Evolutionary conservation across 1,140 invertebrate genomes (phyloP), one percentile per base, ranked within the genome.

Genomic region (Ptiloglossa arizonensis): DNA sequence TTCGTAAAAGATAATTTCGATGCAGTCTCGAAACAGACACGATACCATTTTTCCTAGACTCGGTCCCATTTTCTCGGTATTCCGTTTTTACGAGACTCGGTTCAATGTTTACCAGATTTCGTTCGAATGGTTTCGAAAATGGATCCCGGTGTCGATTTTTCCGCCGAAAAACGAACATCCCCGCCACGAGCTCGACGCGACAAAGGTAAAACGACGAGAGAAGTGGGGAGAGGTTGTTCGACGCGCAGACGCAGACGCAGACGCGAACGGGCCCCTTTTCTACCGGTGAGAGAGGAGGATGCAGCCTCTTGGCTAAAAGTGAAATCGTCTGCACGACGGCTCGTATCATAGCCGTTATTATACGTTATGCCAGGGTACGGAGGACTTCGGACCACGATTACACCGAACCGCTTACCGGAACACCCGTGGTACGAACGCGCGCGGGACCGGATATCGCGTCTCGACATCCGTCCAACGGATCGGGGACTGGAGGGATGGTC

Each of bases 251-350:
- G 50, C 22, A 0, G 24, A 72, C 19, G 38, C 41, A 27, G 57
- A 75, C 57, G 15, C 38, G 32, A 76, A 44, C 9, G 50, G n/a
- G 11, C 44, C n/a, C 52, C 15, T 5, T 44, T 9, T 3, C 27
- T 57, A 22, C 38, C 2, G 13, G 44, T n/a, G n/a, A 48, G 48
- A 69, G 68, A 69, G 57, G 72, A 80, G 76, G 83, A 77, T 83
- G 57, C 78, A 83, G 70, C 67, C 13, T 46, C 69, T 74, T 64
- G 79, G 46, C 68, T 80, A 79, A 89, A 89, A 89, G 88, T 88
- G 88, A 89, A 89, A 89, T 89, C 88, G 87, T 82, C 75, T 71
- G 78, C 76, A 77, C 62, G 68, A 50, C 66, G 52, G 44, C 80
- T 84, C 74, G 80, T 82, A 82, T 81, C 78, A 83, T 60, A 83